Conservation (phyloP, 2,888 invertebrate species). For the Metopia argyrocephala region DNA sequence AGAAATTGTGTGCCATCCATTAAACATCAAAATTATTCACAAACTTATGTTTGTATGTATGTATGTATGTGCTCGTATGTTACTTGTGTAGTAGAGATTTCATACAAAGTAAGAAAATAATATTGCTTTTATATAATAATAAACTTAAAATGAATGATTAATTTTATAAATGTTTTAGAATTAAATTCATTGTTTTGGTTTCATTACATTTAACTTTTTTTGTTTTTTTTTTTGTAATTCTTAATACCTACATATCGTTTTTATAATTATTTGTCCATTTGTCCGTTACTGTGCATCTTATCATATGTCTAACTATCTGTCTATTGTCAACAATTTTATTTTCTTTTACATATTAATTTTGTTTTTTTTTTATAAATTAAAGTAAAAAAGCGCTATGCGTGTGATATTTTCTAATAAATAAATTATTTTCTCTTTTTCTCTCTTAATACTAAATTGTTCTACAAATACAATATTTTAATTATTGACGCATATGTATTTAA, state of each 20-base stretch:
- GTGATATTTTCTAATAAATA: conserved; percentile 56
- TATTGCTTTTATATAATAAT: no score
- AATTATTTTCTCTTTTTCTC: background rate
- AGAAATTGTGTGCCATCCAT: no score
- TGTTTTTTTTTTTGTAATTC: background rate
- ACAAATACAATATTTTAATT: conserved; percentile 62
- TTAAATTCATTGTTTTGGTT: background rate
- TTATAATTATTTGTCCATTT: conserved; percentile 26
- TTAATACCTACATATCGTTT: conserved; percentile 11
- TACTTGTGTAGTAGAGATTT: no score
- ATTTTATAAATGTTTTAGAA: no score
- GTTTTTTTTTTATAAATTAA: conserved; percentile 51
- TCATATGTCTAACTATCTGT: conserved; percentile 4
- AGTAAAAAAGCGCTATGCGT: conserved; percentile 61
- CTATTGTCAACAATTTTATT: conserved; percentile 11
- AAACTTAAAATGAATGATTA: no score
- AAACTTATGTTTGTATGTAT: no score
- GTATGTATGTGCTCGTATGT: no score
- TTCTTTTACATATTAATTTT: no score
- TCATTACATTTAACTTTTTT: no score
- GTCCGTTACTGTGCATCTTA: background rate
- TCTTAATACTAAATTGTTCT: conserved; percentile 57
- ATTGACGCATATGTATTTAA: conserved; percentile 63
- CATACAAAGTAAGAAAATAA: no score
- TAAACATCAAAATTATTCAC: no score